Conservation (phyloP, 2,888 invertebrate genomes). For the Hyppa rectilinea region DNA sequence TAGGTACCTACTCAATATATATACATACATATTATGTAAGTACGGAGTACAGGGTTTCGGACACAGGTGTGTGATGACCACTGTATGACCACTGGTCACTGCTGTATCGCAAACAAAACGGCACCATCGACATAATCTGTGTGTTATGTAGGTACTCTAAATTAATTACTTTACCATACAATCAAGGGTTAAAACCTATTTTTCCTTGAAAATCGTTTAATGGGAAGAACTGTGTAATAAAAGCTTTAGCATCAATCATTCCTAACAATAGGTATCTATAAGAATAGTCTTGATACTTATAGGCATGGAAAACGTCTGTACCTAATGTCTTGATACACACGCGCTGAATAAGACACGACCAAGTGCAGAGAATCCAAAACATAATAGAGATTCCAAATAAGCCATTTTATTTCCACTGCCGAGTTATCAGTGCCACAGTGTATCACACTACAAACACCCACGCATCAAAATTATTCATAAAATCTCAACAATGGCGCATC, state of each 20-base stretch:
- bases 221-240: background rate
- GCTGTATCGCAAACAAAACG: too few species aligned
- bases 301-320: background rate
- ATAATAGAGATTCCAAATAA: conserved; percentile 26
- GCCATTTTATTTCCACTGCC: conserved; percentile 19
- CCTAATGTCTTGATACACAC: background rate
- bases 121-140: background rate
- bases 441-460: conserved; percentile 57
- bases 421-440: conserved; percentile 49
- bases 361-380: background rate
- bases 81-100: background rate
- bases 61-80: background rate
- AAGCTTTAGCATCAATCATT: background rate
- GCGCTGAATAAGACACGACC: background rate
- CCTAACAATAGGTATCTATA: background rate
- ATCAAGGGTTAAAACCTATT: background rate
- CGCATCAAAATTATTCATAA: conserved; percentile 70
- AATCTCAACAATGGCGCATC: conserved; percentile 78
- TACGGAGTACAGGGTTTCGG: background rate
- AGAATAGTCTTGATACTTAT: background rate
- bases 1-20: background rate
- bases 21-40: background rate
- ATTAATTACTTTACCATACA: background rate
- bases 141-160: background rate
- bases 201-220: background rate